Conservation (phyloP, 30 jellyfish, hydroid and myxozoan genomes). For the Aurelia sp. region DNA sequence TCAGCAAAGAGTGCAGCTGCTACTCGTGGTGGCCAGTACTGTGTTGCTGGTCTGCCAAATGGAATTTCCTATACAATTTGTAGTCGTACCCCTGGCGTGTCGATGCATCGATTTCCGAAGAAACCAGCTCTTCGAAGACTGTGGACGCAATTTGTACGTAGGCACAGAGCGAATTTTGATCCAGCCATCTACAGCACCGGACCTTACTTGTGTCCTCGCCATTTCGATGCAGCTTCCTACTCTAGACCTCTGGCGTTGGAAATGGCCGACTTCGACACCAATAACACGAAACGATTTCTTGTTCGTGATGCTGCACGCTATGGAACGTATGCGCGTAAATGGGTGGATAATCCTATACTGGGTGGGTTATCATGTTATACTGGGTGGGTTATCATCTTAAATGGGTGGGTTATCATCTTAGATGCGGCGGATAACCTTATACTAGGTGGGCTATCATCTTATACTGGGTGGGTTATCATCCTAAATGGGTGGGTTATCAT, state of each 20-base stretch:
- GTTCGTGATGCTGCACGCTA: neutral
- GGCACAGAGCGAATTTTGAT: neutral
- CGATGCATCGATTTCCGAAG: constrained; percentile 4
- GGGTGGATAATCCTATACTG: no score
- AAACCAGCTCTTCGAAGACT: neutral
- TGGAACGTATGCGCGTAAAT: no score
- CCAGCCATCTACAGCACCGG: neutral
- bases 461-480: no score
- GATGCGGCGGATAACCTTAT: no score
- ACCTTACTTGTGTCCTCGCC: neutral
- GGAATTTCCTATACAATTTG: constrained; percentile 1
- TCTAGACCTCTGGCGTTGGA: neutral
- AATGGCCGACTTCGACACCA: neutral
- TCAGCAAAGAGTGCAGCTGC: neutral
- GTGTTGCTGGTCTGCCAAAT: constrained; percentile 16
- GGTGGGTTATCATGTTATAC: no score
- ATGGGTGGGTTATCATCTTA: no score
- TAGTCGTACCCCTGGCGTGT: neutral
- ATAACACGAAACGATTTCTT: neutral
- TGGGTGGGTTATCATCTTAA: no score
- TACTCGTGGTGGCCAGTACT: constrained; percentile 10
- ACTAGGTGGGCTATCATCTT: no score
- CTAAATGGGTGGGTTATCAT: no score
- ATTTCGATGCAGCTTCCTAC: neutral
- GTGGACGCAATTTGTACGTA: neutral